Percentiles rank a stretch among this genome's conserved stretches.
These are phyloP conservation scores for Papilio glaucus DNA, from an alignment of 1,140 invertebrate species.

Conservation along the genomic window DNA sequence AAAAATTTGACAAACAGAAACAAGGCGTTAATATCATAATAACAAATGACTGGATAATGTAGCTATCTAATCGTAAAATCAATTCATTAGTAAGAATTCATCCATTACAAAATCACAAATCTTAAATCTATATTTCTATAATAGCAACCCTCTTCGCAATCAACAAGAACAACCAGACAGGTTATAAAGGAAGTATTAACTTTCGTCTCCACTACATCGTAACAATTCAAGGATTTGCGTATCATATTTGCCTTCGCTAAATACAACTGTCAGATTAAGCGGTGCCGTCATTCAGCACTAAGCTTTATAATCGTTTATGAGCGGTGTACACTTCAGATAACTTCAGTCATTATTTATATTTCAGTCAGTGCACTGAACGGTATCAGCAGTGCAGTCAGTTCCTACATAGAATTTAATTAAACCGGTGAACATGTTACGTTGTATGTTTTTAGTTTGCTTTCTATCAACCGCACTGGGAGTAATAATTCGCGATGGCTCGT, in stretches of 20 bases:
- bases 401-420: background rate
- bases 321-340: conserved; percentile 14
- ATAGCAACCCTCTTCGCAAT: too few species aligned
- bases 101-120: too few species aligned
- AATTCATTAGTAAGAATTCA: too few species aligned
- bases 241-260: background rate
- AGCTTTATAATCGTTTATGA: conserved; percentile 21
- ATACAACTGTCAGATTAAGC: conserved; percentile 15
- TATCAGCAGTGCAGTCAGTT: background rate
- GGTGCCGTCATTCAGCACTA: conserved; percentile 1
- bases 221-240: background rate
- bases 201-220: background rate
- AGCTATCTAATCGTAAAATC: too few species aligned
- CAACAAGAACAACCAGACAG: too few species aligned
- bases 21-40: too few species aligned
- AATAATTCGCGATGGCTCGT: background rate
- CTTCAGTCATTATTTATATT: conserved; percentile 29
- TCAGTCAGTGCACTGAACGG: conserved; percentile 4
- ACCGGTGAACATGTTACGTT: conserved; percentile 5
- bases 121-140: too few species aligned
- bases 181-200: background rate
- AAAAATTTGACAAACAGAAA: too few species aligned
- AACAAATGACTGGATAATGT: background rate
- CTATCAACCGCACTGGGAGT: background rate
- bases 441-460: background rate